A percentile compares a stretch with the other conserved stretches of the same genome.
phyloP scores from a whole-genome alignment of 2,797 vertebrate species.

The Distichodus sexfasciatus region DNA sequence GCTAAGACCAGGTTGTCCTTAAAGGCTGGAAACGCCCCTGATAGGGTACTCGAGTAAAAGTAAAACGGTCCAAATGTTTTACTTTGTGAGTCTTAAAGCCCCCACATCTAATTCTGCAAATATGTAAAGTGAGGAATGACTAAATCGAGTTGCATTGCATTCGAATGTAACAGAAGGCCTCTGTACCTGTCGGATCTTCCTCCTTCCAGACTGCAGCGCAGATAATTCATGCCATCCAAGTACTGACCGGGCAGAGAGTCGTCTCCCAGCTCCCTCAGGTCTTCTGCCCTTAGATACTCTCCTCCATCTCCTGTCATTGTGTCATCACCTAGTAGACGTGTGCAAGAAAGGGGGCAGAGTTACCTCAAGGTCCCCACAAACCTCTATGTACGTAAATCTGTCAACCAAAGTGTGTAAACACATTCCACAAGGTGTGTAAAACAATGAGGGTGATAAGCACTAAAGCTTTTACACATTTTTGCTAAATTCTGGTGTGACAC shows the following conservation, averaged over 20 bases:
- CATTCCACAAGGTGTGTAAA: background rate
- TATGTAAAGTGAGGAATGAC: no score
- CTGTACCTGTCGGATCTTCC: constrained; percentile 88
- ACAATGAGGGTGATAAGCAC: background rate
- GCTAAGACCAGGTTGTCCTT: no score
- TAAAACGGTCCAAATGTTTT: no score
- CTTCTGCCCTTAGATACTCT: constrained; percentile 93
- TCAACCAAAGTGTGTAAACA: no score
- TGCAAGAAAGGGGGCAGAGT: background rate
- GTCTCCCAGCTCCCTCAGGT: constrained; percentile 92
- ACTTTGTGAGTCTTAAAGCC: no score
- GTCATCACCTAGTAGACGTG: constrained; percentile 83
- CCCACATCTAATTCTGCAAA: no score
- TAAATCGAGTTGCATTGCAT: no score
- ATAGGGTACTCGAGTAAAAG: no score
- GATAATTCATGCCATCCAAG: constrained; percentile 94
- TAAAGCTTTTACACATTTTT: background rate
- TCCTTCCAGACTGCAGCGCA: constrained; percentile 92
- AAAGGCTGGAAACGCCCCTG: no score
- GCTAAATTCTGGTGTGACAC: no score
- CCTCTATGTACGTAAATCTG: background rate
- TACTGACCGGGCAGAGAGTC: constrained; percentile 96
- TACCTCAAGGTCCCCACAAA: background rate
- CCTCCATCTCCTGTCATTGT: constrained; percentile 96
- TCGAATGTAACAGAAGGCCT: no score